Evolutionary conservation across 2,888 invertebrate species (phyloP), one percentile per base, ranked within the genome.

Genomic region (Macrosiphum euphorbiae): DNA sequence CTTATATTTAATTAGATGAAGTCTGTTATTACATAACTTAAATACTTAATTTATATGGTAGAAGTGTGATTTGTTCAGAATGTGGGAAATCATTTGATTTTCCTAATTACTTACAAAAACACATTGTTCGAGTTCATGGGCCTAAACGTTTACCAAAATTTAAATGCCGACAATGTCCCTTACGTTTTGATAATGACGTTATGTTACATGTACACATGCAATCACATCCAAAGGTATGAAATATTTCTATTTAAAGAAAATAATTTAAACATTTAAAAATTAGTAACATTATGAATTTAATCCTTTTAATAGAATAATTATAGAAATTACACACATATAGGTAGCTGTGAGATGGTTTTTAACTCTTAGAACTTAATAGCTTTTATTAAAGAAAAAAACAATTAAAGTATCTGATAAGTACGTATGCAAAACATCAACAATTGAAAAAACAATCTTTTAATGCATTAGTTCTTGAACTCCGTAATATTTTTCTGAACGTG

Each of bases 81-180:
- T 94, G 93, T 90, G 93, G 93, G 16, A 94, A 94, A 90, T 90
- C 90, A 24, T 94, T 94, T 50, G 41, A 55, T 86, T 94, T 90
- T 86, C 90, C 89, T 52, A 94, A 94, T 90, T 94, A 94, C 44
- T 86, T 94, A 61, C 90, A 94, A 94, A 94, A 94, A 94, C 93
- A 94, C 24, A 94, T 94, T 61, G 85, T 50, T 50, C 90, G 93
- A 41, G 86, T 94, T 7, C 93, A 94, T 50, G 93, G 93, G 1
- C 93, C 93, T 3, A 94, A 90, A 35, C 90, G 93, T n/a, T 94
- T 94, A 50, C 93, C 90, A 13, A 89, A 61, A 47, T 94, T 90
- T 41, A 94, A 94, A 90, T 94, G 93, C 52, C 90, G 93, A 86
- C 93, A 86, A 24, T 94, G 93, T 61, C 90, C 93, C 1, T 26